phyloP scores from a whole-genome alignment of 2,888 invertebrate genomes.

The Dysmachus trigonus region DNA sequence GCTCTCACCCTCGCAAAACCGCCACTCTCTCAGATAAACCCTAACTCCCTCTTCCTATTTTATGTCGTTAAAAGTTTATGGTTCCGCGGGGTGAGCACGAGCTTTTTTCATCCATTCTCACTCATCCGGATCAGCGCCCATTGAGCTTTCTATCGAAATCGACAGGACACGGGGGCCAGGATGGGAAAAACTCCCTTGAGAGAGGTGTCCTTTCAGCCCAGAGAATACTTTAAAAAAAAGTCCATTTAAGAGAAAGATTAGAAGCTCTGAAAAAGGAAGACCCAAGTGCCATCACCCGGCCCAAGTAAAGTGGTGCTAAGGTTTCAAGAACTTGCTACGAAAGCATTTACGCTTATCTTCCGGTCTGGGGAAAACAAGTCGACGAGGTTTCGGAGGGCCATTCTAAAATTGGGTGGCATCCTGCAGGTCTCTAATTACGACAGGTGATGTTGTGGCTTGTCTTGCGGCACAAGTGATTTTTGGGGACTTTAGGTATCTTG shows the following conservation, averaged over 20 bases:
- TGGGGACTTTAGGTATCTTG: not conserved
- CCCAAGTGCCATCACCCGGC: not conserved
- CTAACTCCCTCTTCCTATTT: not conserved
- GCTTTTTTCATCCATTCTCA: not conserved
- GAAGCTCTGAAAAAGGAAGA: not conserved
- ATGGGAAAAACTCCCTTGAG: not conserved
- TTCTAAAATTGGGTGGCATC: not conserved
- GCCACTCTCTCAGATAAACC: not conserved
- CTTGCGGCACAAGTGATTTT: not conserved
- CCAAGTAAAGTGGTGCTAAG: not conserved
- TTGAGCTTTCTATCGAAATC: constrained; percentile 5
- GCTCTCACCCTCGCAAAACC: not conserved
- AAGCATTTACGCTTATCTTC: not conserved
- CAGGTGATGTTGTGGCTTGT: not conserved
- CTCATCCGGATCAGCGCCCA: not conserved
- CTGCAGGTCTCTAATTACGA: not conserved
- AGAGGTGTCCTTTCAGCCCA: not conserved
- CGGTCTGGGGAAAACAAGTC: not conserved
- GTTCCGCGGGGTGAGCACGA: not conserved
- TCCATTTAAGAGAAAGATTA: not conserved
- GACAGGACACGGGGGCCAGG: not conserved
- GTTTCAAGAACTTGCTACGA: not conserved
- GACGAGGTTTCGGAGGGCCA: not conserved
- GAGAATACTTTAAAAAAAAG: not conserved
- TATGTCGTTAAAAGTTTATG: constrained; percentile 3